Evolutionary conservation across 2,113 vertebrate genomes (phyloP).

Genomic region (human (Homo sapiens)): DNA sequence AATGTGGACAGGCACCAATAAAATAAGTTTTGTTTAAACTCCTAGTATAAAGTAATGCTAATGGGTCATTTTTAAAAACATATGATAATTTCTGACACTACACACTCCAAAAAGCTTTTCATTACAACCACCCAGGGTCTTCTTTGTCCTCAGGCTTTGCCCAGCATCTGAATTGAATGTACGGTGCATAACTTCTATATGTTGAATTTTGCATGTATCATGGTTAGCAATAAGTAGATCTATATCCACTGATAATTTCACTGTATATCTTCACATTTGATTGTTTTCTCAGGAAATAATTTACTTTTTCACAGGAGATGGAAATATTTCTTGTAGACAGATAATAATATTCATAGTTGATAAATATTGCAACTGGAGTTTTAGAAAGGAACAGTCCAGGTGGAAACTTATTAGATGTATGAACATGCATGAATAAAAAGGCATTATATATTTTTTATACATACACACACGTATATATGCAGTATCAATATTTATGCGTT

Average conservation of each 20-base stretch:
- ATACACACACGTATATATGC: not conserved
- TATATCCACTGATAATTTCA: not conserved
- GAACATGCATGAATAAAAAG: not conserved
- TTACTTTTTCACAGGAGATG: not conserved
- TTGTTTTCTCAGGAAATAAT: not conserved
- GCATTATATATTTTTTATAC: not conserved
- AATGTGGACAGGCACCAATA: slow-evolving; percentile 8
- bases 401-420: not conserved
- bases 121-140: not conserved
- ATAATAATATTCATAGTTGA: not conserved
- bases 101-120: not conserved
- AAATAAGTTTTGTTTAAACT: slow-evolving; percentile 39
- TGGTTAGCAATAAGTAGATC: not conserved
- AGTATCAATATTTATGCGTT: not conserved
- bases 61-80: not conserved
- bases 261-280: not conserved
- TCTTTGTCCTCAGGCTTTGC: not conserved
- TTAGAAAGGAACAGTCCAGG: not conserved
- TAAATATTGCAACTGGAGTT: not conserved
- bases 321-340: not conserved
- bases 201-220: not conserved
- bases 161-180: slow-evolving; percentile 38
- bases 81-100: not conserved
- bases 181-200: not conserved
- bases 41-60: not conserved